Conservation (phyloP, 2,797 vertebrate genomes). For the Pseudomugil tenellus region DNA sequence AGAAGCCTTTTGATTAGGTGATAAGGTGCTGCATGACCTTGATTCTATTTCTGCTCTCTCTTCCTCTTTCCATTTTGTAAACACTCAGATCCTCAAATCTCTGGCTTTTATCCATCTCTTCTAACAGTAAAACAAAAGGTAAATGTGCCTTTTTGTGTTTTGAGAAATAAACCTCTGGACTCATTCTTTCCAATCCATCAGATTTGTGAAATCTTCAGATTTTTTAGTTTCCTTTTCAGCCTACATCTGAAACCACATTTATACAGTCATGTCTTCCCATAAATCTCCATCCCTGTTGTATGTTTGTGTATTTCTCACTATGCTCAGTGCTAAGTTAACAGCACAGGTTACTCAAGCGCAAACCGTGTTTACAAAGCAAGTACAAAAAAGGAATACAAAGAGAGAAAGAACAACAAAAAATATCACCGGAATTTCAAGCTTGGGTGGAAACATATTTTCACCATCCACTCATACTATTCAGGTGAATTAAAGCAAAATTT, state of each 20-base stretch:
- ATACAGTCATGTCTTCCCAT: neutral
- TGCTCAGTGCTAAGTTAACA: no score
- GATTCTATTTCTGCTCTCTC: neutral
- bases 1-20: constrained; percentile 8
- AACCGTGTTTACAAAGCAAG: no score
- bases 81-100: constrained; percentile 12
- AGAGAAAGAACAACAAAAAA: no score
- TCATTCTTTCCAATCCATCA: constrained; percentile 1
- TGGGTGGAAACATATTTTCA: no score
- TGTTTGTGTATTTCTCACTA: neutral
- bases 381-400: no score
- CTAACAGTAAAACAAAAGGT: constrained; percentile 14
- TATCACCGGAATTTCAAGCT: no score
- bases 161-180: neutral
- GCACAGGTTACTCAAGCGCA: no score
- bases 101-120: constrained; percentile 3
- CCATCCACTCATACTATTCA: no score
- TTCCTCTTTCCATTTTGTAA: constrained; percentile 5
- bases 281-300: neutral
- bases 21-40: constrained; percentile 6
- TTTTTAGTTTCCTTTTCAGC: neutral
- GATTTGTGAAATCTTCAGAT: constrained; percentile 10
- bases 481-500: neutral
- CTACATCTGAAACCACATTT: neutral
- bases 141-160: neutral